Evolutionary conservation across 2,888 invertebrate genomes (phyloP).

Genomic region (Metacarcinus magister): DNA sequence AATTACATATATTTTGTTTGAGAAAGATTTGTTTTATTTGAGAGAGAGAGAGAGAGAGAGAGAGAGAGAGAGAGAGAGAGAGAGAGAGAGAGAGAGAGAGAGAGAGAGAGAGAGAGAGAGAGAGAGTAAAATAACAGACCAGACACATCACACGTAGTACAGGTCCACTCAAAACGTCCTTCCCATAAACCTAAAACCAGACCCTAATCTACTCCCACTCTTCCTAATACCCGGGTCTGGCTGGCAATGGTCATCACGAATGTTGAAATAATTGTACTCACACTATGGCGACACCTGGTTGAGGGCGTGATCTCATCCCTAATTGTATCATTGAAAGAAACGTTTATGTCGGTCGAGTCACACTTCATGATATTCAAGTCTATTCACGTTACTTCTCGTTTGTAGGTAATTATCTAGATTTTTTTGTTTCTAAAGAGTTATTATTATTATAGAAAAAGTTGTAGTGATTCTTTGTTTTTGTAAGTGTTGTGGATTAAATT

Average conservation of each 20-base stretch:
- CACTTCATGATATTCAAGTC: too few species aligned
- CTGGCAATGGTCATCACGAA: conserved; percentile 39
- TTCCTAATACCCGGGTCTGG: background rate
- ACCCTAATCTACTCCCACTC: background rate
- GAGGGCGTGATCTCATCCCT: background rate
- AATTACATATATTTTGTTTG: too few species aligned
- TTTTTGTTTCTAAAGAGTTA: too few species aligned
- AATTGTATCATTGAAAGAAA: background rate
- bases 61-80: background rate
- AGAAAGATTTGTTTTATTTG: too few species aligned
- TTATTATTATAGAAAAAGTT: too few species aligned
- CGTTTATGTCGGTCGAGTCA: background rate
- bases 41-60: conserved; percentile 18
- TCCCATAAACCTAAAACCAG: background rate
- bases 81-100: background rate
- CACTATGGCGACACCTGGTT: background rate
- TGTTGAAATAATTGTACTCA: background rate
- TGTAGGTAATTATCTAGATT: too few species aligned
- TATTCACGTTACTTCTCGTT: too few species aligned
- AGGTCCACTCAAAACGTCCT: background rate
- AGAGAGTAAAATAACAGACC: background rate
- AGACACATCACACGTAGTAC: background rate
- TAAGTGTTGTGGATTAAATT: too few species aligned
- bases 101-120: background rate
- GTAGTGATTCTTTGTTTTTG: too few species aligned